Evolutionary conservation across 92 coral and sea anemone species (phyloP), one percentile per base, ranked within the genome.

Genomic region (Actinernus sp.): DNA sequence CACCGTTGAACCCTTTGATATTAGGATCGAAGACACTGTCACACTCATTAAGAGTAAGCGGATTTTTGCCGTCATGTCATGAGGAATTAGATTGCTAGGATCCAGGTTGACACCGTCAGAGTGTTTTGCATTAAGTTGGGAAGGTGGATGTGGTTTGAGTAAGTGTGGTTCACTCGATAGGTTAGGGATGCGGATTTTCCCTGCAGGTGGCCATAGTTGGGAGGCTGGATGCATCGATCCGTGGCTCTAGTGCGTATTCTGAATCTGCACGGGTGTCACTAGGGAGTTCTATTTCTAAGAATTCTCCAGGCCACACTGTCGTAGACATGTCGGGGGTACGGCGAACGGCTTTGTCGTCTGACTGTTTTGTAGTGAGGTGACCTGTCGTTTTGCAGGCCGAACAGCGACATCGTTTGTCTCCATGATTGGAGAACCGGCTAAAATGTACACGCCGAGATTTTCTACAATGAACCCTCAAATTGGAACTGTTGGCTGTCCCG

Each of bases 261-360:
- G 68, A 46, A 58, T 72, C 75, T 1, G 68, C 26, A 2, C 68
- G 74, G 9, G 56, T 26, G n/a, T 55, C 87, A 27, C 34, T 17
- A 3, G 68, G 86, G 32, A 71, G 53, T 2, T 32, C 61, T 2
- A 71, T 45, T 36, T 79, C 80, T 3, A 71, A 0, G 37, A 58
- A 78, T 20, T 78, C 78, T 17, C 78, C 85, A 0, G 78, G 71
- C 71, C 78, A 78, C 25, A 68, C 26, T 10, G 52, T 49, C 5
- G 64, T 67, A 22, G 65, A 29, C 13, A 58, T n/a, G 55, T 67
- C 31, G 2, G 52, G 70, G 83, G 55, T n/a, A n/a, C n/a, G n/a
- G n/a, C n/a, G n/a, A n/a, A n/a, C n/a, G n/a, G n/a, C n/a, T n/a
- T n/a, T n/a, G n/a, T n/a, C n/a, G n/a, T n/a, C n/a, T n/a, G n/a